Conservation (phyloP, 2,113 vertebrate species). For the Aptenodytes forsteri region DNA sequence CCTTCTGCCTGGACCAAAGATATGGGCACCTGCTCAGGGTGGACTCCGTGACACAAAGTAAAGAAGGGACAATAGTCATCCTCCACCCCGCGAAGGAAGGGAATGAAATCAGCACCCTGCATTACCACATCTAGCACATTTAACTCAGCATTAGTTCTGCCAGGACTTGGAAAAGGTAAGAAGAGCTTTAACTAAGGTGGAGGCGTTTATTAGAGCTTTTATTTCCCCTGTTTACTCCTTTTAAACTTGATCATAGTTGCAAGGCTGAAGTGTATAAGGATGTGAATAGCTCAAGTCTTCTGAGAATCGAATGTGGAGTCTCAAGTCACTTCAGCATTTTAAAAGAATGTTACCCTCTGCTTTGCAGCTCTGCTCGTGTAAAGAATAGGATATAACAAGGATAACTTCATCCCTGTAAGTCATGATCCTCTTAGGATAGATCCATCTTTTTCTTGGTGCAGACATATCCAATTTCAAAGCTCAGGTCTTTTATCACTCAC, state of each 20-base stretch:
- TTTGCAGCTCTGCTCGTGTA: neutral
- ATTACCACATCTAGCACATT: neutral
- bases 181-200: neutral
- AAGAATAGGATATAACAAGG: neutral
- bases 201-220: neutral
- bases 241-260: neutral
- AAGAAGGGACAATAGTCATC: accelerated
- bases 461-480: neutral
- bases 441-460: neutral
- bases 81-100: neutral
- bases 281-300: neutral
- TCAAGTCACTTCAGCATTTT: neutral
- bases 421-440: neutral
- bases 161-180: neutral
- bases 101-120: neutral
- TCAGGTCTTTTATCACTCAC: neutral
- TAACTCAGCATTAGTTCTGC: neutral
- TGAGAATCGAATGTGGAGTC: neutral
- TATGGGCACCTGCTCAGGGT: neutral
- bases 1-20: neutral
- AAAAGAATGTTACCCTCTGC: neutral
- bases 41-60: neutral
- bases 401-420: neutral
- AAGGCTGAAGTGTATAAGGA: neutral
- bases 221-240: neutral